These are phyloP conservation scores for Hydrozoanthus gracilis DNA, from an alignment of 92 coral and sea anemone genomes.

Conservation along the genomic window DNA sequence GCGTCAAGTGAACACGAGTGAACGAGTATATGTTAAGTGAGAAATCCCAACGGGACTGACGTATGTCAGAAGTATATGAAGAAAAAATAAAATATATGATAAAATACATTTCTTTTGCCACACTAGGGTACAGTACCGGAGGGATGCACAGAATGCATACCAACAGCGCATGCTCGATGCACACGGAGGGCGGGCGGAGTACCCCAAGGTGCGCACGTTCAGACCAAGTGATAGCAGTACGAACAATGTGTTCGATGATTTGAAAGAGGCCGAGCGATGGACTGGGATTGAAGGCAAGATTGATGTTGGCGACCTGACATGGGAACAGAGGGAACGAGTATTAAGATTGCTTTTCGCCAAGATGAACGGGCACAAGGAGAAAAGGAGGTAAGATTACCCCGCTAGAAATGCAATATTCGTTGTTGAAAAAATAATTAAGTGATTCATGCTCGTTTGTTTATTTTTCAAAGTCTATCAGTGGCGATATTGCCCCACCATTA, in stretches of 20 bases:
- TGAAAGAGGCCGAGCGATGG: conserved; percentile 97
- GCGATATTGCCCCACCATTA: no score
- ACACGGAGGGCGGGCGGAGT: conserved; percentile 84
- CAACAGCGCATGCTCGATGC: conserved; percentile 98
- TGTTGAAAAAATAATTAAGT: background rate
- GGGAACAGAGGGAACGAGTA: conserved; percentile 98
- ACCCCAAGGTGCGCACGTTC: conserved; percentile 94
- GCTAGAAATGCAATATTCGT: background rate
- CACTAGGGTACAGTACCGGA: conserved; percentile 86
- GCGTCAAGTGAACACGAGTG: no score
- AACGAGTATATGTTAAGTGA: no score
- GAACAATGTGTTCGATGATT: conserved; percentile 94
- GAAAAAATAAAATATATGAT: no score
- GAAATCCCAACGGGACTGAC: no score
- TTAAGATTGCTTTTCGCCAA: conserved; percentile 93
- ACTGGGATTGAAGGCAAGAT: conserved; percentile 93
- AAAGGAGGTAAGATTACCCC: conserved; percentile 65
- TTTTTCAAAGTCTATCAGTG: no score
- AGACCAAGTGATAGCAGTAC: conserved; percentile 91
- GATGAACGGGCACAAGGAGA: conserved; percentile 91
- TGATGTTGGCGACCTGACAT: conserved; percentile 91
- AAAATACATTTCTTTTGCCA: background rate
- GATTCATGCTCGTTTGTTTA: no score
- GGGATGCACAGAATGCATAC: conserved; percentile 93
- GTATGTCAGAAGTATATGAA: no score